These are phyloP conservation scores for Hippotragus niger DNA, from an alignment of 2,113 vertebrate species.

Conservation along the genomic window DNA sequence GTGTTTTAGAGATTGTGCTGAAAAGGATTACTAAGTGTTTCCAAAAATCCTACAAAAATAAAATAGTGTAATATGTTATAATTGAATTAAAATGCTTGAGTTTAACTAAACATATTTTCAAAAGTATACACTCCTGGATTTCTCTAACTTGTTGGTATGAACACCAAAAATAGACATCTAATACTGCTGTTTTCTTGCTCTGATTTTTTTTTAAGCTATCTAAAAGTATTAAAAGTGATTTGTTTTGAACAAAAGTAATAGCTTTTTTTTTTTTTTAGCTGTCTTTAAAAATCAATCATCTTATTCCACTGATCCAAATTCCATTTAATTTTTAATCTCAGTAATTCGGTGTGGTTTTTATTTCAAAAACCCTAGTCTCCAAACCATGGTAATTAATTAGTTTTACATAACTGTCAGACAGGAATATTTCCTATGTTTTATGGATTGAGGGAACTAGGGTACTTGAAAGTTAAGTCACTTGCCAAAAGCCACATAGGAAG, in stretches of 20 bases:
- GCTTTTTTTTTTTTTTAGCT: neutral
- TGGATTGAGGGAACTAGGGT: neutral
- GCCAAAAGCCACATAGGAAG: slow-evolving; percentile 7
- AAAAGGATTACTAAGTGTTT: neutral
- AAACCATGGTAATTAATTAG: slow-evolving; percentile 57
- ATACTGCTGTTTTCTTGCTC: neutral
- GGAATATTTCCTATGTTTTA: slow-evolving; percentile 32
- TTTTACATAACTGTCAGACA: slow-evolving; percentile 53
- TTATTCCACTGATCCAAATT: neutral
- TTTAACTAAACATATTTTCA: neutral
- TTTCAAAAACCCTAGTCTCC: slow-evolving; percentile 38
- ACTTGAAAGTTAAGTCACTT: slow-evolving; percentile 19
- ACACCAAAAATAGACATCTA: neutral
- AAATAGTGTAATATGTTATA: neutral
- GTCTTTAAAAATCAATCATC: neutral
- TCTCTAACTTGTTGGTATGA: neutral
- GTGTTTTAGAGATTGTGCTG: neutral
- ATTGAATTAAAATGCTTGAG: neutral
- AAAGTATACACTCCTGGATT: neutral
- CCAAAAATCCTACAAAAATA: neutral
- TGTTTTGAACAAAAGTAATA: neutral
- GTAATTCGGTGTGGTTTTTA: slow-evolving; percentile 48
- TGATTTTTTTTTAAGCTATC: neutral
- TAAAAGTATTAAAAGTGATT: neutral
- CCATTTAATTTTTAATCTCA: slow-evolving; percentile 51